Evolutionary conservation across 2,888 invertebrate species (phyloP).

Genomic region (Empis stercorea): DNA sequence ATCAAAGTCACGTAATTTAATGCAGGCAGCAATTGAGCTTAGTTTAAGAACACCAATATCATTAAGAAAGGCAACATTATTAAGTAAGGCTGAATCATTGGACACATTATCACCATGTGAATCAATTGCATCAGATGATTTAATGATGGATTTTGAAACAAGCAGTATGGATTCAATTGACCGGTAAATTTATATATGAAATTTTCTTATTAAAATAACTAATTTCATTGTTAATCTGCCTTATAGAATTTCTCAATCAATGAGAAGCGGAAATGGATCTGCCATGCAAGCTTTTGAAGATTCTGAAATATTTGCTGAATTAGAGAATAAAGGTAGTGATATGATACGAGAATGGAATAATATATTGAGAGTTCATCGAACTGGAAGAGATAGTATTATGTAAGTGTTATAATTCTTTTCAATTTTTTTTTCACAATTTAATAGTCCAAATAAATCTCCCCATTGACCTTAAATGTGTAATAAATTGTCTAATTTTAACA

Average conservation of each 20-base stretch:
- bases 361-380: conserved; percentile 36
- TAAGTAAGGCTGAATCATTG: conserved; percentile 55
- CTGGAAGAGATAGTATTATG: conserved; percentile 29
- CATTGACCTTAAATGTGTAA: too few species aligned
- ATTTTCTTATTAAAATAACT: background rate
- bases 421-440: background rate
- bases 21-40: conserved; percentile 35
- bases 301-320: conserved; percentile 37
- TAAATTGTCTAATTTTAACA: too few species aligned
- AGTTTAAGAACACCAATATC: conserved; percentile 33
- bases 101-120: conserved; percentile 74
- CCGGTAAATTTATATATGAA: conserved; percentile 17
- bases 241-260: conserved; percentile 25
- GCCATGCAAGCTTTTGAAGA: conserved; percentile 43
- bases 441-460: too few species aligned
- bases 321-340: conserved; percentile 39
- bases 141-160: conserved; percentile 73
- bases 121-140: conserved; percentile 74
- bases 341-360: conserved; percentile 44
- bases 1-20: conserved; percentile 27
- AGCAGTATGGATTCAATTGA: conserved; percentile 37
- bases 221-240: background rate
- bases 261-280: conserved; percentile 34
- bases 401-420: too few species aligned
- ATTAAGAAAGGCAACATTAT: conserved; percentile 29